phyloP scores from a whole-genome alignment of 2,888 invertebrate species.

The Aleiodes alternator region DNA sequence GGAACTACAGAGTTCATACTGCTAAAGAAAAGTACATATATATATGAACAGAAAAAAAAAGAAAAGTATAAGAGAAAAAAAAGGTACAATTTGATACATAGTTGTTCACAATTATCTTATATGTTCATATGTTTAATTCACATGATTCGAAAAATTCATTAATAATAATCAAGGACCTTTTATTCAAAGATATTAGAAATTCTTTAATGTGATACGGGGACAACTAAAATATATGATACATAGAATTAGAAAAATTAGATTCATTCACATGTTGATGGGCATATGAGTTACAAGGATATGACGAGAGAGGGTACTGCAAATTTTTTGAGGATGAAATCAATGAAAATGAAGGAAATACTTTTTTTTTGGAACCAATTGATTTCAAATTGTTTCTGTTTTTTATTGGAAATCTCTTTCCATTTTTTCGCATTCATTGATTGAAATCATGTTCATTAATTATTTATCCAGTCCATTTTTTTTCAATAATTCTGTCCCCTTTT shows the following conservation, averaged over 20 bases:
- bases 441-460: not conserved
- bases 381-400: not conserved
- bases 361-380: not conserved
- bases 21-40: too few relatives aligned
- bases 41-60: too few relatives aligned
- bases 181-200: too few relatives aligned
- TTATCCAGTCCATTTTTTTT: not conserved
- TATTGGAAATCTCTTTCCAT: not conserved
- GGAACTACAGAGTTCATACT: too few relatives aligned
- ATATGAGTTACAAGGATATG: constrained; percentile 20
- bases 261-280: not conserved
- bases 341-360: not conserved
- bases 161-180: too few relatives aligned
- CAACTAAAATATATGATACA: not conserved
- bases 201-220: too few relatives aligned
- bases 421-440: not conserved
- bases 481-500: not conserved
- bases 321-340: not conserved
- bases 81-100: too few relatives aligned
- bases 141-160: too few relatives aligned
- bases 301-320: constrained; percentile 28
- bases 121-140: too few relatives aligned
- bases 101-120: too few relatives aligned
- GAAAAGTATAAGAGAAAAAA: too few relatives aligned
- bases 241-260: too few relatives aligned